Base-by-base conservation (phyloP, 2,888 invertebrate species). In the Nomada fabriciana region DNA sequence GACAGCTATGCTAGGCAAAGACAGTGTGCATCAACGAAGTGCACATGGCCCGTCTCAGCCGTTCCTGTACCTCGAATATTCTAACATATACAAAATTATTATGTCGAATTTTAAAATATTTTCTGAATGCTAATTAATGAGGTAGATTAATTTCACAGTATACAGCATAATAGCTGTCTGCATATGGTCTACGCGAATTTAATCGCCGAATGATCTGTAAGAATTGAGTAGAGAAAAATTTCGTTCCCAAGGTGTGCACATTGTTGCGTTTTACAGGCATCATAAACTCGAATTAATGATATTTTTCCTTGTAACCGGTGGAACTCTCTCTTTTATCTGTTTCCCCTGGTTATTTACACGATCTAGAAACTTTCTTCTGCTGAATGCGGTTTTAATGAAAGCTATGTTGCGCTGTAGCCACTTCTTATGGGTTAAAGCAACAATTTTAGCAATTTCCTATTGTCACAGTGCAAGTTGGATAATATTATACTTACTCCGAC, bases 211-310 rank as follows among this genome's bases (percentile, higher is more conserved):
- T 15, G n/a, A 7, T 25, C 18, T 18, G 29, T 0, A 59, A 59
- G 36, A 29, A 29, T 29, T 11, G 29, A 59, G 7, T 36, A 18
- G 18, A 29, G 23, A 18, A 59, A 59, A 59, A 29, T 36, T 29
- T 29, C 29, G 59, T 59, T 59, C 29, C 29, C 36, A 36, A 15
- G n/a, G 59, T 59, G 29, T 29, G 18, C 59, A 36, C 18, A 59
- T 59, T 36, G 59, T 29, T 59, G 59, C 59, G 2, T 18, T 59
- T 59, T 59, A 18, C 59, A 36, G 59, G 29, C 9, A 7, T 29
- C 29, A 29, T 29, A 29, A 59, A 59, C 29, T 36, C n/a, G 29
- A 59, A 59, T 59, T 59, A 59, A 29, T 59, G 25, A 59, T 59
- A 59, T 36, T 18, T 9, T 18, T 13, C 29, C 29, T 36, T 36